phyloP scores from a whole-genome alignment of 2,888 invertebrate species.

The Drosophila rellima region DNA sequence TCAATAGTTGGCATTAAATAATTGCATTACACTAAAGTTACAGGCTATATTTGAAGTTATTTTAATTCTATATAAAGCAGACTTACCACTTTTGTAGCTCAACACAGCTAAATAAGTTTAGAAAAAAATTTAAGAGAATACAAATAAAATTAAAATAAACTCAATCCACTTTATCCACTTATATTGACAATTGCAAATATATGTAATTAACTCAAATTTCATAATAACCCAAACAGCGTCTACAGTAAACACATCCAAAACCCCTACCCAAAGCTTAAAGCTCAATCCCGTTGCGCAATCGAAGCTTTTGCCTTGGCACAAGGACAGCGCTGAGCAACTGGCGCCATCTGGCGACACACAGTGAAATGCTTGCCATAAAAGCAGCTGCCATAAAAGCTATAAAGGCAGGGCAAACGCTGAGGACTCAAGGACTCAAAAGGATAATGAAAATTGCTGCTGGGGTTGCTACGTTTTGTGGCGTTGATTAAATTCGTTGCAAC shows the following conservation, averaged over 20 bases:
- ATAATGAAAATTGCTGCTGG: slow-evolving; percentile 5
- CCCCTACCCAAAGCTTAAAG: slow-evolving; percentile 31
- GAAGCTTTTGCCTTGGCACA: slow-evolving; percentile 20
- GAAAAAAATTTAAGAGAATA: background rate
- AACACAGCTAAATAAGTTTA: background rate
- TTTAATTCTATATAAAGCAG: background rate
- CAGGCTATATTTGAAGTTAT: too few relatives aligned
- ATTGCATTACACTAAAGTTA: too few relatives aligned
- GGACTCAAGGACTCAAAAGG: slow-evolving; percentile 7
- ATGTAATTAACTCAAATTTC: too few relatives aligned
- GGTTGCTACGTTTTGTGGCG: slow-evolving; percentile 16
- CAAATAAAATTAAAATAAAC: background rate
- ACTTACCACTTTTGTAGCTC: background rate
- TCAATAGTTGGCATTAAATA: too few relatives aligned
- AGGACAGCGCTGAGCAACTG: background rate
- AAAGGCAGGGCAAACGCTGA: background rate
- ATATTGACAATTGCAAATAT: too few relatives aligned
- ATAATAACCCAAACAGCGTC: slow-evolving; percentile 13
- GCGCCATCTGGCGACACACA: slow-evolving; percentile 55
- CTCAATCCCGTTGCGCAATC: background rate
- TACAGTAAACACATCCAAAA: background rate
- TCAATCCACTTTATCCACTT: background rate
- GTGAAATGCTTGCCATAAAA: slow-evolving; percentile 41
- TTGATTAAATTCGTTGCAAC: slow-evolving; percentile 38
- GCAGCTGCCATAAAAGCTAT: slow-evolving; percentile 39